phyloP scores from a whole-genome alignment of 2,797 vertebrate genomes.

The Tiaroga cobitis region DNA sequence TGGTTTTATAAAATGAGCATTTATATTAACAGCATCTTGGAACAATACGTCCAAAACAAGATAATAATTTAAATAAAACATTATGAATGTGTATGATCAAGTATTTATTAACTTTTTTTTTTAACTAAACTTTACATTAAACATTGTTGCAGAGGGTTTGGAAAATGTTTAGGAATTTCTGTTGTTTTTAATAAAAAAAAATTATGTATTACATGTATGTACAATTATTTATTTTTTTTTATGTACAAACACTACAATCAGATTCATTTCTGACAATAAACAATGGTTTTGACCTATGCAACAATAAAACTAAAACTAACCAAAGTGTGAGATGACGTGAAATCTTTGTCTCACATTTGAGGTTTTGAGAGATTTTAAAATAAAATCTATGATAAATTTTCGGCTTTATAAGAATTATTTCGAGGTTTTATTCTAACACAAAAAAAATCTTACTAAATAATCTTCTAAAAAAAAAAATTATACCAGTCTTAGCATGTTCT shows the following conservation, averaged over 20 bases:
- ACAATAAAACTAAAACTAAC: neutral
- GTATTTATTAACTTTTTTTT: neutral
- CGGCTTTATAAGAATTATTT: neutral
- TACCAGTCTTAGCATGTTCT: slow-evolving; percentile 25
- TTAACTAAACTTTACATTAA: neutral
- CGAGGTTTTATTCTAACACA: neutral
- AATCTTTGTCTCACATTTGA: neutral
- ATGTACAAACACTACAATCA: neutral
- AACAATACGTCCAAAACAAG: neutral
- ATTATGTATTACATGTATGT: neutral
- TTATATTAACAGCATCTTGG: neutral
- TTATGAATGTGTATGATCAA: neutral
- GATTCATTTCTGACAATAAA: neutral
- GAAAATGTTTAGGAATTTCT: neutral
- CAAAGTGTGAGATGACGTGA: neutral
- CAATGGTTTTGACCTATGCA: neutral
- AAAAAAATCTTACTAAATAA: too few relatives aligned
- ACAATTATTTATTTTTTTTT: too few relatives aligned
- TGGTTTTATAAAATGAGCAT: neutral
- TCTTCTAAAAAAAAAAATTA: neutral
- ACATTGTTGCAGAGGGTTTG: neutral
- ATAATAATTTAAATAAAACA: neutral
- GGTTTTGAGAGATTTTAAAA: neutral
- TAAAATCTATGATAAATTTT: neutral
- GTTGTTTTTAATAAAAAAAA: neutral